phyloP scores from a whole-genome alignment of 2,113 vertebrate genomes.

The Lepisosteus oculatus region DNA sequence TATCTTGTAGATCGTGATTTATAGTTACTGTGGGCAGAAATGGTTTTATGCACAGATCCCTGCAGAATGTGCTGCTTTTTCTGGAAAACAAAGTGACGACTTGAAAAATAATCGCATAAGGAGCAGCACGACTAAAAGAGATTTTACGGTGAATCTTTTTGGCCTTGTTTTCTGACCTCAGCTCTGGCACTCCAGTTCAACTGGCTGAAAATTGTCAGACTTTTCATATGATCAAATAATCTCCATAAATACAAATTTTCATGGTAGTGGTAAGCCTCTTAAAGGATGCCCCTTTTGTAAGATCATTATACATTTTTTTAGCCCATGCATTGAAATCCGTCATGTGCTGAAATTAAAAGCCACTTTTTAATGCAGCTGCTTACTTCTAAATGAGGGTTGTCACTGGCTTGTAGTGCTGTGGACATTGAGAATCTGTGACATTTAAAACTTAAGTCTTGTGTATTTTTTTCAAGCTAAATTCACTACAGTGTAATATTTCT shows the following conservation, averaged over 20 bases:
- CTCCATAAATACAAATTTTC: constrained; percentile 5
- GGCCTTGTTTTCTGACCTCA: not conserved
- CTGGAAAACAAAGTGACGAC: no score
- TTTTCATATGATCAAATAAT: not conserved
- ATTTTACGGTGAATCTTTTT: not conserved
- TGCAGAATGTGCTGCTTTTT: no score
- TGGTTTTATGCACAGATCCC: no score
- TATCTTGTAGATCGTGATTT: no score
- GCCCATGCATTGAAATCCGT: not conserved
- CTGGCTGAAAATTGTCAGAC: not conserved
- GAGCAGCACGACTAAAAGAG: no score
- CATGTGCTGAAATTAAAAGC: not conserved
- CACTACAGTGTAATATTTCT: no score
- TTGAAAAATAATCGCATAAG: no score
- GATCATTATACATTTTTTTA: not conserved
- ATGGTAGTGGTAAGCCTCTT: not conserved
- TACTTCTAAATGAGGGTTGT: not conserved
- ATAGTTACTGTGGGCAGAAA: no score
- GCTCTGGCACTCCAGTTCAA: not conserved
- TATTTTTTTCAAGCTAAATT: not conserved
- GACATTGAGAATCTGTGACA: not conserved
- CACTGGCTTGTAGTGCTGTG: not conserved
- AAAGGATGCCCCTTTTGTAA: not conserved
- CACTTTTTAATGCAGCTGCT: not conserved
- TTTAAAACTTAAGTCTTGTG: not conserved